Evolutionary conservation across 2,113 vertebrate species (phyloP), one percentile per base, ranked within the genome.

Genomic region (Tupaia tana): DNA sequence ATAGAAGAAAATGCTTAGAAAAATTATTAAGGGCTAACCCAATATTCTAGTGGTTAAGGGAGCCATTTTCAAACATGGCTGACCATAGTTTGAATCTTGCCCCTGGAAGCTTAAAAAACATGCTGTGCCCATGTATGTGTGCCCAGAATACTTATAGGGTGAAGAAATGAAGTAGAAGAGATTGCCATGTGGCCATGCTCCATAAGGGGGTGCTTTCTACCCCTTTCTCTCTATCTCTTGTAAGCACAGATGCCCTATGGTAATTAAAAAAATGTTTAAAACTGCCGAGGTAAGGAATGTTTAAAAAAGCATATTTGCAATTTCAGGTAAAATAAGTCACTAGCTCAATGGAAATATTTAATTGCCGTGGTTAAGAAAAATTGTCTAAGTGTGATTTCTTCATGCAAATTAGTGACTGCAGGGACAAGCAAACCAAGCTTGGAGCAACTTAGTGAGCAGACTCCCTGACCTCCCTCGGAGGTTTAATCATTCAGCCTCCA

Each of bases 331-430:
- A 63, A 82, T 8, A 74, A 0, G 13, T 86, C 77, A 86, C n/a
- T 66, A 43, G n/a, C n/a, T 58, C 61, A 90, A 77, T 77, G 81
- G 67, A 90, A 93, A 93, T 67, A 84, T 69, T 74, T 96, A 70
- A 71, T 92, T 86, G 81, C 61, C 73, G 9, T 56, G 67, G 31
- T 66, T 80, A 63, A 85, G 63, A 58, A 79, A 91, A 91, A 74
- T 66, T 6, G 7, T 91, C 52, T 34, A 78, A 83, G 27, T 86
- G 24, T 89, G 73, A 90, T 89, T 93, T 96, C 52, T 93, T 80
- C 64, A 34, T 77, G 73, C 11, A 71, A 88, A 86, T 31, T 31
- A 67, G 11, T 58, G 8, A 25, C 20, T 71, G 15, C 6, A 70
- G 52, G n/a, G 77, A 83, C 63, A 95, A 80, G 29, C 34, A 56